Conservation (phyloP, 2,888 invertebrate species). For the Cylindroiulus punctatus region DNA sequence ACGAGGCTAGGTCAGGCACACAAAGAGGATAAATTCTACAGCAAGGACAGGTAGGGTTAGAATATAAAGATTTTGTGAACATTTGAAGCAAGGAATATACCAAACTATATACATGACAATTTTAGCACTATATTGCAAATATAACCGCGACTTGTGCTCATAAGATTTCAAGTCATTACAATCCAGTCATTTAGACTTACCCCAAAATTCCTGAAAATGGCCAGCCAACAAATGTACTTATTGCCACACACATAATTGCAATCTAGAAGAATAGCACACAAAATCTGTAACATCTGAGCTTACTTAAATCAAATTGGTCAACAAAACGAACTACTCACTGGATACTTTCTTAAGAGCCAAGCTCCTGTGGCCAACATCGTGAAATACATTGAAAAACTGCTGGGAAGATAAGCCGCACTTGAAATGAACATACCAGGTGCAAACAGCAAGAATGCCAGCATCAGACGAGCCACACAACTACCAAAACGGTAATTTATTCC, state of each 20-base stretch:
- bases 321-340: conserved; percentile 60
- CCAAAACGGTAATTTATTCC: conserved; percentile 59
- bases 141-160: too few species aligned
- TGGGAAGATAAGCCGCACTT: conserved; percentile 88
- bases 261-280: conserved; percentile 67
- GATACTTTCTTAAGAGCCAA: conserved; percentile 85
- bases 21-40: too few species aligned
- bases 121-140: too few species aligned
- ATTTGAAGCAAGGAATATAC: too few species aligned
- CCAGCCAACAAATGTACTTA: conserved; percentile 88
- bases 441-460: conserved; percentile 81
- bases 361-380: conserved; percentile 84
- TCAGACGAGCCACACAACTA: conserved; percentile 82
- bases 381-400: conserved; percentile 93
- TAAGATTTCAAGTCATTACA: too few species aligned
- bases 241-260: conserved; percentile 84
- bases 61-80: too few species aligned
- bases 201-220: conserved; percentile 96
- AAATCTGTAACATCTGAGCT: too few species aligned
- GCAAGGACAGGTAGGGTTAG: too few species aligned
- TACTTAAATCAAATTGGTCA: too few species aligned
- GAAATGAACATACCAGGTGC: conserved; percentile 92
- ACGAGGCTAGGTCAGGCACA: too few species aligned
- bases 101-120: too few species aligned
- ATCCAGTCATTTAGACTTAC: conserved; percentile 63